Evolutionary conservation across 2,797 vertebrate genomes (phyloP).

Genomic region (Periophthalmus magnuspinnatus): DNA sequence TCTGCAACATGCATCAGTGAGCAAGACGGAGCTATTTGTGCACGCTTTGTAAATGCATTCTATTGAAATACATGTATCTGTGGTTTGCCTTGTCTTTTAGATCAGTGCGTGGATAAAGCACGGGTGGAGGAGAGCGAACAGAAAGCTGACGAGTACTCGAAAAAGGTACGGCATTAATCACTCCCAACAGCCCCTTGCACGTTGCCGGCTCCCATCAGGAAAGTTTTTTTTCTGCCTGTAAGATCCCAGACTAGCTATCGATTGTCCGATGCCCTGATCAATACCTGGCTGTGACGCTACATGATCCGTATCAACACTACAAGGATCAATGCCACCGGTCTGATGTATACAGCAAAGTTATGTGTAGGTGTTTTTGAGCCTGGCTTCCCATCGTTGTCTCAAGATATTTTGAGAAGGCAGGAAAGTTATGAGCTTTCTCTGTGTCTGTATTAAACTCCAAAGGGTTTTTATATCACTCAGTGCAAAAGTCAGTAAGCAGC

Average conservation of each 20-base stretch:
- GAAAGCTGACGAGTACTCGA: slow-evolving; percentile 92
- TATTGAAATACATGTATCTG: slow-evolving; percentile 16
- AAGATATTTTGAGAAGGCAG: slow-evolving; percentile 4
- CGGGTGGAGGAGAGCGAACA: slow-evolving; percentile 96
- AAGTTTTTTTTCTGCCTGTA: slow-evolving; percentile 57
- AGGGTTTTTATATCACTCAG: not conserved
- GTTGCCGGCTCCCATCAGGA: slow-evolving; percentile 64
- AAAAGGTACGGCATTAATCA: slow-evolving; percentile 86
- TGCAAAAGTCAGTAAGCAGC: not conserved
- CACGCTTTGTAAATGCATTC: not conserved
- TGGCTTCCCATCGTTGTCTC: not conserved
- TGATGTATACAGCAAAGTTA: slow-evolving; percentile 64
- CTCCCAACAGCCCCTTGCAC: slow-evolving; percentile 49
- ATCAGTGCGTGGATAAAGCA: slow-evolving; percentile 93
- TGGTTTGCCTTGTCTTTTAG: slow-evolving; percentile 72
- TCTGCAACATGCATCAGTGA: not conserved
- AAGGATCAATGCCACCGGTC: slow-evolving; percentile 73
- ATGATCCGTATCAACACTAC: slow-evolving; percentile 80
- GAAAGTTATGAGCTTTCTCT: not conserved
- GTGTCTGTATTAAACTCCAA: not conserved
- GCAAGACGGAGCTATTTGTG: slow-evolving; percentile 18
- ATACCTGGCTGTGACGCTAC: slow-evolving; percentile 78
- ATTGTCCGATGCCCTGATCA: slow-evolving; percentile 75
- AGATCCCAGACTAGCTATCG: slow-evolving; percentile 76
- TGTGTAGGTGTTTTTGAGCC: slow-evolving; percentile 45